Evolutionary conservation across 2,797 vertebrate genomes (phyloP).

Genomic region (Hypotaenidia okinawae): DNA sequence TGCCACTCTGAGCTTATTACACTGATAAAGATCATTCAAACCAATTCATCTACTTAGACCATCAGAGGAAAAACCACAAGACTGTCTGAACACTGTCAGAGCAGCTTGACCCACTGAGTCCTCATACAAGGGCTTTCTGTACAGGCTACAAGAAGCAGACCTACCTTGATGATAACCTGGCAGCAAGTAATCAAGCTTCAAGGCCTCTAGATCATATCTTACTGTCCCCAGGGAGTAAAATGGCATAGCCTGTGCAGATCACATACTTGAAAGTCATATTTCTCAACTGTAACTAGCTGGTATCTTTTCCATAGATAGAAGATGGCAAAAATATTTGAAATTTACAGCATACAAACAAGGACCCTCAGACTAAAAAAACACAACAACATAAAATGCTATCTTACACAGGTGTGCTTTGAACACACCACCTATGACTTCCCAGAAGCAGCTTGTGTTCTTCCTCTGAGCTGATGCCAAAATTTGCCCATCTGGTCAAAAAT

Average conservation of each 20-base stretch:
- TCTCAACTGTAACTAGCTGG: neutral
- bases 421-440: neutral
- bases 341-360: neutral
- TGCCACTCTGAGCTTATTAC: neutral
- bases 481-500: neutral
- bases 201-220: neutral
- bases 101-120: neutral
- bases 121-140: neutral
- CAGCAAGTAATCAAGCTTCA: constrained; percentile 15
- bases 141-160: neutral
- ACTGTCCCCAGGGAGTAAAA: neutral
- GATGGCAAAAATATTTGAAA: neutral
- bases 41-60: neutral
- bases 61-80: neutral
- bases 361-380: neutral
- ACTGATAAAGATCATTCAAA: neutral
- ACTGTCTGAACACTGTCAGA: neutral
- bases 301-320: neutral
- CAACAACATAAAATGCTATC: neutral
- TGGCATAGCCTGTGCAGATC: neutral
- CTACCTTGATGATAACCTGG: neutral
- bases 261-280: neutral
- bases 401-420: neutral
- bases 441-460: neutral
- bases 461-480: neutral